Evolutionary conservation across 2,888 invertebrate genomes (phyloP), one percentile per base, ranked within the genome.

Genomic region (Heliconius cydno): DNA sequence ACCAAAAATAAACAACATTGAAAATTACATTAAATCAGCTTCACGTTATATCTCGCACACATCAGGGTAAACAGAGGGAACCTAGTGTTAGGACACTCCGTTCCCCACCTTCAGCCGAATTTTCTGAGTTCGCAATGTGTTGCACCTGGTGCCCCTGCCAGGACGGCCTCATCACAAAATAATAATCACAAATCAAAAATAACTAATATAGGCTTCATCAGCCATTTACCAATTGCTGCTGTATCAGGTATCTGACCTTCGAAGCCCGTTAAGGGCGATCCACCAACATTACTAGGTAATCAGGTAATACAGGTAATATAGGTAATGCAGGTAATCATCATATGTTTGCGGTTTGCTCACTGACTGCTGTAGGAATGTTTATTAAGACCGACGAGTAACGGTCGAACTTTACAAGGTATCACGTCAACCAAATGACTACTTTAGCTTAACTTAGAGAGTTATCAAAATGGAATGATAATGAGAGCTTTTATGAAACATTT

Each of bases 281-380:
- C 68, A 75, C 41, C 46, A 41, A 34, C 60, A 73, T n/a, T 60
- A 75, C 75, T 75, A 75, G 75, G 75, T 75, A 75, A 75, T 75
- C 75, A 75, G 75, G 75, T 75, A 75, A 75, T 75, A 28, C 52
- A 52, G 52, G 52, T 41, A 41, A 41, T 41, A 41, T 63, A 74
- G 63, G 74, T 66, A 75, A 75, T 75, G 65, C 28, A 66, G 75
- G 75, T 75, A 75, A 75, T 66, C 68, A 79, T 79, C 74, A 75
- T 60, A 79, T 79, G 68, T 75, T 75, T 79, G 75, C 78, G 75
- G 78, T 79, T 68, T 73, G 66, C 75, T 28, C 75, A 75, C 34
- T 30, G 68, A 68, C 67, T 41, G 34, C 65, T 57, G 68, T 19
- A 46, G 60, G 78, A 60, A 75, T 75, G 78, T 74, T 79, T 79